These are phyloP conservation scores for Electrona antarctica DNA, from an alignment of 2,113 vertebrate species.

Conservation along the genomic window DNA sequence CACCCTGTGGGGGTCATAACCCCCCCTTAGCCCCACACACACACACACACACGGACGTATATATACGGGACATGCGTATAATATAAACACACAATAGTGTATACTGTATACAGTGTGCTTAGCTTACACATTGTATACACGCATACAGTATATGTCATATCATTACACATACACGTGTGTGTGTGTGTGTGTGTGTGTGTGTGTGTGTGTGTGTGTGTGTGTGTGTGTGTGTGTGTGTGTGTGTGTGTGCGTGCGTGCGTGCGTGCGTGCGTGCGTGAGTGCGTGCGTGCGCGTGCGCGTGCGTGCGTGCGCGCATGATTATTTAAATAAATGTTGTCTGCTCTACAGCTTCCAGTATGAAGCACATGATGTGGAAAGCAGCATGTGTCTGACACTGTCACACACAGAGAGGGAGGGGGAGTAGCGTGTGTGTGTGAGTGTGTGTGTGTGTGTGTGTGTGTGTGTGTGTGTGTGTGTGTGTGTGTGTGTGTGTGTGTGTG, in stretches of 20 bases:
- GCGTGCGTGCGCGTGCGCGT: not conserved
- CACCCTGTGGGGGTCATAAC: too few species aligned
- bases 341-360: constrained; percentile 16
- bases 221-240: not conserved
- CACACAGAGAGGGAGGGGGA: not conserved
- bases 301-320: not conserved
- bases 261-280: not conserved
- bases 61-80: not conserved
- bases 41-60: constrained; percentile 1
- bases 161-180: too few species aligned
- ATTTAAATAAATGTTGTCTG: not conserved
- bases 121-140: too few species aligned
- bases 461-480: constrained; percentile 39
- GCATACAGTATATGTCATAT: too few species aligned
- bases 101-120: too few species aligned
- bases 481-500: constrained; percentile 27
- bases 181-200: constrained; percentile 2
- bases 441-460: not conserved
- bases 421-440: not conserved
- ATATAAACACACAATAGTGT: too few species aligned
- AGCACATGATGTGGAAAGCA: constrained; percentile 39
- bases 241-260: not conserved
- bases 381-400: constrained; percentile 34
- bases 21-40: too few species aligned
- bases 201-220: not conserved